Evolutionary conservation across 2,797 vertebrate species (phyloP).

Genomic region (Ctenopoma kingsleyae): DNA sequence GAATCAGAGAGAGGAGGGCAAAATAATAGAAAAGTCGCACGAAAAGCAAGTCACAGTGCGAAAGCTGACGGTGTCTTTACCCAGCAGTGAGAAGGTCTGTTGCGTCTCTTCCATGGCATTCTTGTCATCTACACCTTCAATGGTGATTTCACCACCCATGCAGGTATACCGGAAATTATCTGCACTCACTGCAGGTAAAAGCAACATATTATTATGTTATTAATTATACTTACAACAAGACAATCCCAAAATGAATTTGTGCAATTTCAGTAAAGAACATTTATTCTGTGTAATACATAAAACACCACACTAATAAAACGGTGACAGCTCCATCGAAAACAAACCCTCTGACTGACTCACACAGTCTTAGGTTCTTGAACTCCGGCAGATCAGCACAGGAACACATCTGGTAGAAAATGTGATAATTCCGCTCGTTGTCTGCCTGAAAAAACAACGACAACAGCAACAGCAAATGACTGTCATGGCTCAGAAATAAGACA

Average conservation of each 20-base stretch:
- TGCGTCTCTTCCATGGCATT: conserved; percentile 92
- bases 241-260: background rate
- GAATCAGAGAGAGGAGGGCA: conserved; percentile 2
- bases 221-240: background rate
- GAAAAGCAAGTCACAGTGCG: background rate
- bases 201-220: background rate
- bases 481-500: background rate
- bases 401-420: conserved; percentile 98
- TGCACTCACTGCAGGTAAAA: conserved; percentile 84
- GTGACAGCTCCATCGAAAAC: conserved; percentile 6
- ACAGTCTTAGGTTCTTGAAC: conserved; percentile 90
- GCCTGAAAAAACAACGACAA: conserved; percentile 83
- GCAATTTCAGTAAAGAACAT: background rate
- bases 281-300: background rate
- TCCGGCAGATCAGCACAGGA: conserved; percentile 90
- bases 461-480: background rate
- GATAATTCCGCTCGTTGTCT: conserved; percentile 97
- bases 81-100: conserved; percentile 91
- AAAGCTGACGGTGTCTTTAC: conserved; percentile 73
- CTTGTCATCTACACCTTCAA: conserved; percentile 91
- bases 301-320: conserved; percentile 9
- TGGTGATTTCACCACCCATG: conserved; percentile 87
- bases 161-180: conserved; percentile 93
- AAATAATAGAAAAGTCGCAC: background rate
- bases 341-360: conserved; percentile 79